Evolutionary conservation across 2,888 invertebrate species (phyloP), one percentile per base, ranked within the genome.

Genomic region (Lochmaea crataegi): DNA sequence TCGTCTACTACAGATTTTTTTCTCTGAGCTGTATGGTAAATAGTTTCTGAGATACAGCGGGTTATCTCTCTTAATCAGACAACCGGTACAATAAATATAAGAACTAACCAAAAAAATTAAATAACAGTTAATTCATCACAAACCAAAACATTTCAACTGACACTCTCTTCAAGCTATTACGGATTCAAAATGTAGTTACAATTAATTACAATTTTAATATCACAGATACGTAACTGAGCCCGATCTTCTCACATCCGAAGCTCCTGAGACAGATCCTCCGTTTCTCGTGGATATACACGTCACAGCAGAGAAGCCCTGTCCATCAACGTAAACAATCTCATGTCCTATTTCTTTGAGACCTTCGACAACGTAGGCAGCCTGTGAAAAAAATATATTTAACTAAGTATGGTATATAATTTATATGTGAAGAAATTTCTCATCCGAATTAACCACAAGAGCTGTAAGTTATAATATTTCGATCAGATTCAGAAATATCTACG

Each of bases 241-340:
- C 2, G 86, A 79, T 68, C 91, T 83, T 78, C 91, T 86, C 5
- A 82, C 84, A 81, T 91, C 91, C 63, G 61, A 79, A 18, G 79
- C 79, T 14, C 81, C 84, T 45, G 86, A 83, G 10, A 88, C 83
- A 56, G 86, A 86, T 18, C 89, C 89, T 26, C 85, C 83, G 11
- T 71, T 45, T 73, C 88, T 86, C 9, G 72, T 61, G 4, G 87
- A 86, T 10, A 90, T 88, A 0, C 89, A 90, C 4, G 91, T 90
- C 70, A 92, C 86, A 4, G 92, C 91, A 4, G 92, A 90, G 84
- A 93, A 92, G 1, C 92, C 91, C 7, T 90, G 89, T 9, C 90
- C 71, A 66, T 86, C 85, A 0, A 85, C 84, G 9, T 87, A 85
- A 69, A 84, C 1, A 85, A 88, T 86, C 3, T 87, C 86, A 81